Evolutionary conservation across 2,888 invertebrate species (phyloP).

Genomic region (Epinotia demarniana): DNA sequence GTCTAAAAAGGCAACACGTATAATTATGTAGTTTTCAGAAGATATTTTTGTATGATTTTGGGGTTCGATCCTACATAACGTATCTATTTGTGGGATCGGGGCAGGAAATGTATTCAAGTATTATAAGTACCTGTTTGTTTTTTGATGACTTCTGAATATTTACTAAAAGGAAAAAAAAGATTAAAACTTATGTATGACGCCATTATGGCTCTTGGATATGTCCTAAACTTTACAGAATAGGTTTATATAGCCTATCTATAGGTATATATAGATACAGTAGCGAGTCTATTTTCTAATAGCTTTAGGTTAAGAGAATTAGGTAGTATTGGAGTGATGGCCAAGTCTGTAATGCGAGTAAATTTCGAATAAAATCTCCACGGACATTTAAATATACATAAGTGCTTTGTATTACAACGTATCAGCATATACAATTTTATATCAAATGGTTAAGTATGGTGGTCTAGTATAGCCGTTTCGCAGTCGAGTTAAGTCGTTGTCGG

Average conservation of each 20-base stretch:
- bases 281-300: neutral
- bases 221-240: no score
- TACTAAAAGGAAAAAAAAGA: no score
- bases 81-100: no score
- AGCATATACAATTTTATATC: neutral
- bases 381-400: neutral
- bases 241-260: no score
- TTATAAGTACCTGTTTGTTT: no score
- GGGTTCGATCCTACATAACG: no score
- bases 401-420: neutral
- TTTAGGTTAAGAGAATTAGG: neutral
- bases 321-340: neutral
- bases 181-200: no score
- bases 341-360: neutral
- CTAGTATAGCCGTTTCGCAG: neutral
- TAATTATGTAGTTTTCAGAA: neutral
- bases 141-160: no score
- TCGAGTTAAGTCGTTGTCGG: slow-evolving; percentile 13
- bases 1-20: neutral
- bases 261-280: neutral
- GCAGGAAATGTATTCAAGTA: no score
- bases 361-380: neutral
- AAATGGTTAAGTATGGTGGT: neutral
- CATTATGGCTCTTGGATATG: no score
- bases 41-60: neutral